Percentiles rank a stretch among this genome's conserved stretches.
phyloP scores from a whole-genome alignment of 2,888 invertebrate species.

The Trachelus tabidus region DNA sequence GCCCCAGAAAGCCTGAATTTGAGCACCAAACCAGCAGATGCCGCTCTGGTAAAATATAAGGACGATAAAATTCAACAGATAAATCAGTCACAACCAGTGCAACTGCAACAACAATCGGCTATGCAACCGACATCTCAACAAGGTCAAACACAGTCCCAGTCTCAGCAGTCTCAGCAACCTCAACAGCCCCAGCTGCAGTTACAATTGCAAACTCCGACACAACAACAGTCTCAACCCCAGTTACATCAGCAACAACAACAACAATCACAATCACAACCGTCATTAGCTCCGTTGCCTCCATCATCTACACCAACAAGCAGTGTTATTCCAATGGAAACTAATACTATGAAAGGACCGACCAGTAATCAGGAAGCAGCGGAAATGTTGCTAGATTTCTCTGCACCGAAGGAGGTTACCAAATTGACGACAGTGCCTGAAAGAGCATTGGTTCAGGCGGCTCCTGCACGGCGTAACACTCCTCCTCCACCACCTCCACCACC shows the following conservation, averaged over 20 bases:
- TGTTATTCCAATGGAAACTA: neutral
- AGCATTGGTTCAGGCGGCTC: conserved; percentile 69
- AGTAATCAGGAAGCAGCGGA: conserved; percentile 74
- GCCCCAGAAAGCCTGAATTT: conserved; percentile 65
- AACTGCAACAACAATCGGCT: conserved; percentile 59
- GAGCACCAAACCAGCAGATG: conserved; percentile 66
- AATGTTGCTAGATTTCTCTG: conserved; percentile 75
- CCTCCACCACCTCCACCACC: conserved; percentile 63
- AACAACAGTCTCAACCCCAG: neutral
- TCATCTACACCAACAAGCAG: conserved; percentile 1
- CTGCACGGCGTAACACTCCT: conserved; percentile 61
- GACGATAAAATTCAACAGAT: conserved; percentile 32
- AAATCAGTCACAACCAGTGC: conserved; percentile 12
- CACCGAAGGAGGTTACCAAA: conserved; percentile 69
- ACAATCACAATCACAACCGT: conserved; percentile 2
- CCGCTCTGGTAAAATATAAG: conserved; percentile 61
- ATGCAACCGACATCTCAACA: conserved; percentile 62
- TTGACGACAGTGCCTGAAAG: conserved; percentile 69
- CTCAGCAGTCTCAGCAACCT: neutral
- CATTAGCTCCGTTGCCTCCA: conserved; percentile 12
- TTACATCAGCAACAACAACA: neutral
- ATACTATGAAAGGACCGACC: conserved; percentile 9
- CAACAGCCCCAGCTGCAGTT: neutral
- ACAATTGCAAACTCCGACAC: neutral
- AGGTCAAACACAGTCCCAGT: conserved; percentile 5